Base-by-base conservation (phyloP, 2,797 vertebrate species). In the Vireo griseus region DNA sequence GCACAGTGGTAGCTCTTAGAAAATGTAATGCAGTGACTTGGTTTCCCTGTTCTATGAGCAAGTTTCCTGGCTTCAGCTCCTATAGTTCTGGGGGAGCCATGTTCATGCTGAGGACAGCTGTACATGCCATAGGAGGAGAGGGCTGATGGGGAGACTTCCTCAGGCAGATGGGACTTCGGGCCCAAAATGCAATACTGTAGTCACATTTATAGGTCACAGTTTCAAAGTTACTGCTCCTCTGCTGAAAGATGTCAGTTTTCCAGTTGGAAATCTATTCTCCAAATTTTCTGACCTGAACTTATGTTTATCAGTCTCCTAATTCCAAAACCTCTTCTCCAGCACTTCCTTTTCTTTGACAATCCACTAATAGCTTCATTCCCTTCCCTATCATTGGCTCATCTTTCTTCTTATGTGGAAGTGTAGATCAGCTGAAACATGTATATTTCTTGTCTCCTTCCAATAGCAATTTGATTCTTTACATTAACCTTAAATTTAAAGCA, bases 281-380 rank as follows among this genome's bases (percentile, higher is more conserved):
- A 75, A 19, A 57, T 90, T 88, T 95, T 88, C 85, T 92, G 85
- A 78, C 33, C 58, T 94, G 69, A 86, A 91, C 48, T 88, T 92
- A 95, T 90, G 90, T 92, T 95, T 91, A 93, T 94, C 79, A 88
- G 67, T 63, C 44, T 90, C 58, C 69, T 94, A 91, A 94, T 95
- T 92, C 89, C 63, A 69, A 94, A 94, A 72, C 47, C 90, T 95
- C 58, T 94, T 91, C 76, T 91, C 81, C 74, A 91, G 39, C 90
- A 88, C 83, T 95, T 92, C 45, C 51, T 94, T 94, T 94, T 58
- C 87, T 79, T 94, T 96, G 97, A 97, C 96, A 97, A 95, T 88
- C 84, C 89, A 88, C 94, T 96, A 92, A 97, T 95, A 94, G 95
- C 92, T 96, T 97, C 96, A 97, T 97, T 97, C 94, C 73, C 91